These are phyloP conservation scores for Amniataba percoides DNA, from an alignment of 2,797 vertebrate species.

Conservation along the genomic window DNA sequence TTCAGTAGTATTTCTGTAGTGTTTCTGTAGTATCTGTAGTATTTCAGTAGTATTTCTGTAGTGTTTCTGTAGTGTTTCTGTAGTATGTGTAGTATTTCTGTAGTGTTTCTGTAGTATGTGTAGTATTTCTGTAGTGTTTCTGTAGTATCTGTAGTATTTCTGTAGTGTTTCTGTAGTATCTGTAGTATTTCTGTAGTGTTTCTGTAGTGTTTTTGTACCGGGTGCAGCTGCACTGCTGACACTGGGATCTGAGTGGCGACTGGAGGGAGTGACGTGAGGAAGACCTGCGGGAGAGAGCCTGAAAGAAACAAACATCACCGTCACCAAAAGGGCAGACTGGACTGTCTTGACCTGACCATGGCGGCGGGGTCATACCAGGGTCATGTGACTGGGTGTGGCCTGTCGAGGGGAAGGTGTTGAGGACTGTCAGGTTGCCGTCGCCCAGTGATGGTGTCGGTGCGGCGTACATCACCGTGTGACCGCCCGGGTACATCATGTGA, in stretches of 20 bases:
- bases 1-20: too few relatives aligned
- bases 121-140: too few relatives aligned
- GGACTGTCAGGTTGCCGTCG: conserved; percentile 90
- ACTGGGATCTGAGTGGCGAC: conserved; percentile 94
- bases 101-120: too few relatives aligned
- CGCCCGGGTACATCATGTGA: conserved; percentile 96
- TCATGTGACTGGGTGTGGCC: conserved; percentile 91
- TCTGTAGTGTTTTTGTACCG: conserved; percentile 80
- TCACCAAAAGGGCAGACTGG: too few relatives aligned
- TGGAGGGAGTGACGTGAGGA: conserved; percentile 90
- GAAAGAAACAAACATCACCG: background rate
- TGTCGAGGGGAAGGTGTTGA: conserved; percentile 91
- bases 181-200: background rate
- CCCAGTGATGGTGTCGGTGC: conserved; percentile 87
- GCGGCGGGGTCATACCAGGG: conserved; percentile 83
- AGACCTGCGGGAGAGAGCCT: conserved; percentile 89
- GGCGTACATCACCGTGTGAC: conserved; percentile 93
- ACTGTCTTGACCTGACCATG: background rate
- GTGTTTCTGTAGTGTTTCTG: too few relatives aligned
- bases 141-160: too few relatives aligned
- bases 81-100: too few relatives aligned
- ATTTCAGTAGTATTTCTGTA: too few relatives aligned
- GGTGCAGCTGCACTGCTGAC: conserved; percentile 94
- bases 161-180: too few relatives aligned
- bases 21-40: too few relatives aligned